A percentile compares a stretch with the other conserved stretches of the same genome.
phyloP scores from a whole-genome alignment of 2,113 vertebrate genomes.

The Dipodomys spectabilis region DNA sequence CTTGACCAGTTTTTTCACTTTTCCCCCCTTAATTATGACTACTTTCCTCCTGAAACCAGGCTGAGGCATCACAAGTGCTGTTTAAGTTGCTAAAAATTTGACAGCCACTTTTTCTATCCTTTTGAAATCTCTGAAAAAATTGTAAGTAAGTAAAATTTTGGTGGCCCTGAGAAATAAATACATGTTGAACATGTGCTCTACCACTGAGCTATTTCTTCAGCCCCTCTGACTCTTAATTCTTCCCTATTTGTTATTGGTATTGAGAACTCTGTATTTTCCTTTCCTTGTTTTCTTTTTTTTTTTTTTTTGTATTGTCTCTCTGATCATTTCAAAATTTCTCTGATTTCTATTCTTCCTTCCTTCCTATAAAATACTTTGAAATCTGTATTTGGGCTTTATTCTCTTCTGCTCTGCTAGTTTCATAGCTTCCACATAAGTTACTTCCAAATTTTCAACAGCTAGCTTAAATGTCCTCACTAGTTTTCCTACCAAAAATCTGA shows the following conservation, averaged over 20 bases:
- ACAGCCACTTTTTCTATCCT: conserved; percentile 3
- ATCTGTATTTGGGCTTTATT: background rate
- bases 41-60: background rate
- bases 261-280: background rate
- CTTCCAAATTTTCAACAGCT: background rate
- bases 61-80: background rate
- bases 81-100: background rate
- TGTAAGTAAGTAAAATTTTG: background rate
- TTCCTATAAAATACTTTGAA: background rate
- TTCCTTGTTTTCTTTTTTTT: background rate
- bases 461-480: background rate
- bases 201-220: background rate
- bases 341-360: background rate
- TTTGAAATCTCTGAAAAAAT: background rate
- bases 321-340: background rate
- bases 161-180: background rate
- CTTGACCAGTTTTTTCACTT: background rate
- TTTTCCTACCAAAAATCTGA: background rate
- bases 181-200: background rate
- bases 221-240: background rate
- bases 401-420: conserved; percentile 1
- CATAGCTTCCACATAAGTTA: background rate
- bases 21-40: background rate
- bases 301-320: background rate
- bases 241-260: background rate